A percentile compares a stretch with the other conserved stretches of the same genome.
Evolutionary conservation across 2,797 vertebrate species (phyloP).

Genomic region (Hydrophis major): DNA sequence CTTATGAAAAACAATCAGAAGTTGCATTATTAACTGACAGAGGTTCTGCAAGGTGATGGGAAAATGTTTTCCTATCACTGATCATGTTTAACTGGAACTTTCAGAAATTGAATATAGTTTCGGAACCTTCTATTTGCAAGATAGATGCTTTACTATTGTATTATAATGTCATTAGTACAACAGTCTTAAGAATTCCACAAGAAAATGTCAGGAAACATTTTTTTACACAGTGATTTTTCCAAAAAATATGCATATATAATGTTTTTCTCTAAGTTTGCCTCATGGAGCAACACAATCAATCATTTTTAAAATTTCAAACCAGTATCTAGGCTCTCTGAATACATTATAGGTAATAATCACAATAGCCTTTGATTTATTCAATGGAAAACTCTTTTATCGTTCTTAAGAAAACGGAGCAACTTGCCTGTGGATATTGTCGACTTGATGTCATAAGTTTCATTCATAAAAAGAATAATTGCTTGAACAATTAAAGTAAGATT

Average conservation of each 20-base stretch:
- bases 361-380: not conserved
- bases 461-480: not conserved
- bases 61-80: not conserved
- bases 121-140: not conserved
- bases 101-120: not conserved
- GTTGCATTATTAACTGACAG: not conserved
- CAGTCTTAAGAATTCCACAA: not conserved
- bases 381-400: not conserved
- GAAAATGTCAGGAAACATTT: not conserved
- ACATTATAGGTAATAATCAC: not conserved
- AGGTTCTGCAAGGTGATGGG: not conserved
- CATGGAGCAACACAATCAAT: not conserved
- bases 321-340: not conserved
- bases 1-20: not conserved
- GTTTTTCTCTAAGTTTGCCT: not conserved
- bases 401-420: not conserved
- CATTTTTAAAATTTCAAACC: not conserved
- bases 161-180: not conserved
- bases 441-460: not conserved
- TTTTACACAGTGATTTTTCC: not conserved
- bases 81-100: not conserved
- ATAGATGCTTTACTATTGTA: not conserved
- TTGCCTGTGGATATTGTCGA: not conserved
- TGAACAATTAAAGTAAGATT: not conserved
- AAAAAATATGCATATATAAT: not conserved